These are phyloP conservation scores for Mizuhopecten yessoensis DNA, from an alignment of 1,140 invertebrate species.

Conservation along the genomic window DNA sequence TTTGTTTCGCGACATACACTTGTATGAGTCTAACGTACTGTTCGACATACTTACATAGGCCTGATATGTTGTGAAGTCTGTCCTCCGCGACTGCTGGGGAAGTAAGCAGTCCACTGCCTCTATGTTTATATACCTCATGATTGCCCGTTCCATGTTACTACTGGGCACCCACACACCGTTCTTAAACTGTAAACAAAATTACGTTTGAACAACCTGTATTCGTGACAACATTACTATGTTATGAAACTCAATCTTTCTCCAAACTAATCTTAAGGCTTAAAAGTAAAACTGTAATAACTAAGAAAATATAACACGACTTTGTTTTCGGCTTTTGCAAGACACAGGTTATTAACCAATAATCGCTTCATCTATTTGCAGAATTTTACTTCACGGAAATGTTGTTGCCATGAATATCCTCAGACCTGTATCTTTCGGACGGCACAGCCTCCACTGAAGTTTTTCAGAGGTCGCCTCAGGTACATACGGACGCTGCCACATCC, in stretches of 20 bases:
- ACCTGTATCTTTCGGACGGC: background rate
- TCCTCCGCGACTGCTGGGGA: background rate
- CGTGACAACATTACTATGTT: too few species aligned
- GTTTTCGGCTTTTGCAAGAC: too few species aligned
- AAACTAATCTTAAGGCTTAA: too few species aligned
- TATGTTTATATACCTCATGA: background rate
- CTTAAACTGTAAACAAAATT: background rate
- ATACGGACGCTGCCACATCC: background rate
- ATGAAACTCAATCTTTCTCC: too few species aligned
- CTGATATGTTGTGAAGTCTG: background rate
- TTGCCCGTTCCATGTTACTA: background rate
- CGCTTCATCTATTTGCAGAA: too few species aligned
- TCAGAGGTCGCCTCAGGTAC: background rate
- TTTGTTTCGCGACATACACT: too few species aligned
- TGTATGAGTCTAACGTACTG: too few species aligned
- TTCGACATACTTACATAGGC: background rate
- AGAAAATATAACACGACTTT: too few species aligned
- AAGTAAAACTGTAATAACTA: too few species aligned
- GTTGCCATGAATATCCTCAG: background rate
- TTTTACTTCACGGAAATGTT: too few species aligned
- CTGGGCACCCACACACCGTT: background rate
- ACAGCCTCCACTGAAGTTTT: background rate
- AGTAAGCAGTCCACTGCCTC: background rate
- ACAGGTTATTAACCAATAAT: too few species aligned
- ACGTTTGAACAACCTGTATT: too few species aligned